These are phyloP conservation scores for Argyra leucocephala DNA, from an alignment of 2,888 invertebrate genomes.

Conservation along the genomic window DNA sequence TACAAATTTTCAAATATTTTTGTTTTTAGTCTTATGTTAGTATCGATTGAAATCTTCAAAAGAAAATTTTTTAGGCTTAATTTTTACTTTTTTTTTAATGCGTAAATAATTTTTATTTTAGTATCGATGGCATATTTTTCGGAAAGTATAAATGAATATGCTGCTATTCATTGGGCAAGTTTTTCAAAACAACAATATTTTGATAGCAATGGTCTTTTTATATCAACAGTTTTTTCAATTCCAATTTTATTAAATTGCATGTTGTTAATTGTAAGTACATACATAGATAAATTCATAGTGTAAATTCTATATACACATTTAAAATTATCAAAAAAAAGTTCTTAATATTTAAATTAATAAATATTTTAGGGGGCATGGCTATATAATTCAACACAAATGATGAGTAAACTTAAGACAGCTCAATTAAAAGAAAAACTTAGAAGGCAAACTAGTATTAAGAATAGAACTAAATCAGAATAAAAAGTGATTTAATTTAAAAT, in stretches of 20 bases:
- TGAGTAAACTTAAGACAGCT: conserved; percentile 74
- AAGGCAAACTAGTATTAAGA: no score
- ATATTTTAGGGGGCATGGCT: conserved; percentile 73
- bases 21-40: conserved; percentile 73
- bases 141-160: conserved; percentile 81
- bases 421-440: conserved; percentile 63
- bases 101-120: conserved; percentile 35
- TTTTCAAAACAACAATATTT: conserved; percentile 90
- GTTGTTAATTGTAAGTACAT: conserved; percentile 78
- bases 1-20: conserved; percentile 74
- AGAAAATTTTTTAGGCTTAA: conserved; percentile 10
- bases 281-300: no score
- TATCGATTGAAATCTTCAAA: conserved; percentile 29
- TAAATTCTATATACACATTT: not conserved
- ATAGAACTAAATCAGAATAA: no score
- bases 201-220: conserved; percentile 86
- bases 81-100: not conserved
- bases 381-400: conserved; percentile 77
- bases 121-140: conserved; percentile 82
- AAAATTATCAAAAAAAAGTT: conserved; percentile 5
- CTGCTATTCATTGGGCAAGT: conserved; percentile 75
- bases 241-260: conserved; percentile 86
- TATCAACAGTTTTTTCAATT: conserved; percentile 87
- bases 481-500: no score
- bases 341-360: conserved; percentile 17